phyloP scores from a whole-genome alignment of 2,888 invertebrate species.

The Protonemura montana region DNA sequence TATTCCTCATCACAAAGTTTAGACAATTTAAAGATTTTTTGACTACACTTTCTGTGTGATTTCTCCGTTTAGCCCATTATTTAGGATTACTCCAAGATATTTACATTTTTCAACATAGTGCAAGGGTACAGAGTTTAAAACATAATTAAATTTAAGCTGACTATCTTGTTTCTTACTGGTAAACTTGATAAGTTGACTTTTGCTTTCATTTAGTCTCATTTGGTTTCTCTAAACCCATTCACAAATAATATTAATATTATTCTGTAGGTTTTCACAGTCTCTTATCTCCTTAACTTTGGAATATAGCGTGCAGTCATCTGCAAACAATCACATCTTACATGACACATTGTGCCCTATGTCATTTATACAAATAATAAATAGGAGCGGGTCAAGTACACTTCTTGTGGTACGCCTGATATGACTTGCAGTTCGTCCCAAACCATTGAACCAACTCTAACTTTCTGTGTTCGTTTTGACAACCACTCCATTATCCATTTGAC shows the following conservation, averaged over 20 bases:
- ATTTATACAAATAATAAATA: background rate
- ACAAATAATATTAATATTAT: background rate
- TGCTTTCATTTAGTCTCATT: background rate
- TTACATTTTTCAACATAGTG: too few relatives aligned
- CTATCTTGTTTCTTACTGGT: background rate
- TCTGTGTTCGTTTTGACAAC: background rate
- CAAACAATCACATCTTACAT: background rate
- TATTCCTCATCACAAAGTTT: too few relatives aligned
- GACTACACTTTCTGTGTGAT: too few relatives aligned
- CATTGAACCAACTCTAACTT: background rate
- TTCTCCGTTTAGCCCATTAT: too few relatives aligned
- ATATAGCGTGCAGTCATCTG: slow-evolving; percentile 9
- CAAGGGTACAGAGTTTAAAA: too few relatives aligned
- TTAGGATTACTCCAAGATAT: too few relatives aligned
- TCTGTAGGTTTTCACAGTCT: background rate
- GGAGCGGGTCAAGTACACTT: background rate
- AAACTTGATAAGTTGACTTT: background rate
- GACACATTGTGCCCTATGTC: background rate
- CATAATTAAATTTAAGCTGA: background rate
- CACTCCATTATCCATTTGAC: slow-evolving; percentile 5
- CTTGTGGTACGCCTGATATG: background rate
- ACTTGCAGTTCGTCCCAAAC: background rate
- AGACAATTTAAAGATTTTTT: too few relatives aligned
- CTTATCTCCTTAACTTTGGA: background rate
- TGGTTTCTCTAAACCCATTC: background rate